Evolutionary conservation across 2,113 vertebrate species (phyloP).

Genomic region (Petaurus breviceps): DNA sequence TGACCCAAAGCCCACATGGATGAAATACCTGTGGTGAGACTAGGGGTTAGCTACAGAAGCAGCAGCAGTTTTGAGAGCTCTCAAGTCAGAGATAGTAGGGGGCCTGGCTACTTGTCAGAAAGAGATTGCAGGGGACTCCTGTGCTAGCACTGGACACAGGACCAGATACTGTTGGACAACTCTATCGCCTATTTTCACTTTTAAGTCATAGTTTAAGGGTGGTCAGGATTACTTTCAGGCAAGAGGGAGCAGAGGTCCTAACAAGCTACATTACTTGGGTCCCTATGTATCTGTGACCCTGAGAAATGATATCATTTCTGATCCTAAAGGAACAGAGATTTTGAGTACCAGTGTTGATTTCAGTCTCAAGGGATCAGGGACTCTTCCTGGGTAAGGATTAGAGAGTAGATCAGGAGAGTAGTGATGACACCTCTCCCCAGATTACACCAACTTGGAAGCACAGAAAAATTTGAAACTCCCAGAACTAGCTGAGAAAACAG

Average conservation of each 20-base stretch:
- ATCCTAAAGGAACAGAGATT: neutral
- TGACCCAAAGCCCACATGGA: neutral
- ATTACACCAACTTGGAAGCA: neutral
- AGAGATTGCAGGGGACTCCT: no score
- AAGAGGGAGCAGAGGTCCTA: neutral
- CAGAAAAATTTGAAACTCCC: neutral
- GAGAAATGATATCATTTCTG: neutral
- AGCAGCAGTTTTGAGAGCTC: neutral
- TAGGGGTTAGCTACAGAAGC: neutral
- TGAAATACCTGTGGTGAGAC: neutral
- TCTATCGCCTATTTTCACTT: neutral
- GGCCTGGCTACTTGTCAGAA: no score
- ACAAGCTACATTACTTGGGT: neutral
- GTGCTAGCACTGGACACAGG: no score
- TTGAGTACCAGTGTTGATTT: neutral
- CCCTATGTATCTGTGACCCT: neutral
- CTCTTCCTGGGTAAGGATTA: neutral
- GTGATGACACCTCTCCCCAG: neutral
- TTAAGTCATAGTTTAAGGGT: neutral
- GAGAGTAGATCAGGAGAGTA: neutral
- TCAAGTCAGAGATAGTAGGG: no score
- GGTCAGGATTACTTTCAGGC: neutral
- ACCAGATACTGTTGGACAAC: no score
- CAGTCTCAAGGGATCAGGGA: neutral
- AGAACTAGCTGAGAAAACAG: neutral